phyloP scores from a whole-genome alignment of 2,113 vertebrate species.

The Origma solitaria region DNA sequence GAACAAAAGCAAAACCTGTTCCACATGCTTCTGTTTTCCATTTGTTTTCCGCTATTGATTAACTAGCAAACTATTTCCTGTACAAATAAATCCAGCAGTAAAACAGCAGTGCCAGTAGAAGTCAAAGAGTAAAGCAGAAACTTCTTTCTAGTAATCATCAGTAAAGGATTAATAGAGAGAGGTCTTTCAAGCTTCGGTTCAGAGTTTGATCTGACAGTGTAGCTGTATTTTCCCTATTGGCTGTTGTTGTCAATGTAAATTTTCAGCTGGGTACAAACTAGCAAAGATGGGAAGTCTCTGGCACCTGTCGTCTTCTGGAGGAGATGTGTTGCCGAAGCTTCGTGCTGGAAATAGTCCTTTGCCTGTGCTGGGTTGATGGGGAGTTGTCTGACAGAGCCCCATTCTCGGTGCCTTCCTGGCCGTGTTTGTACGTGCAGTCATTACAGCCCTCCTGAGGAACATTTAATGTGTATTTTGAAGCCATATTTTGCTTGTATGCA shows the following conservation, averaged over 20 bases:
- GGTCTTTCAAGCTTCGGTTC: not conserved
- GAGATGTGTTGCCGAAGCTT: rapidly evolving
- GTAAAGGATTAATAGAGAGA: not conserved
- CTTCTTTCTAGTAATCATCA: not conserved
- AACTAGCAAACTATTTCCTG: not conserved
- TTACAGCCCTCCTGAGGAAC: not conserved
- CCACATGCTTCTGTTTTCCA: not conserved
- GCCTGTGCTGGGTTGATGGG: not conserved
- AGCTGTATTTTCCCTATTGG: not conserved
- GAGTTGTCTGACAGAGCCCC: not conserved
- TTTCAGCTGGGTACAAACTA: not conserved
- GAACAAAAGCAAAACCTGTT: not conserved
- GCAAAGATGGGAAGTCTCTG: not conserved
- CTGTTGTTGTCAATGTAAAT: not conserved
- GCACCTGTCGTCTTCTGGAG: not conserved
- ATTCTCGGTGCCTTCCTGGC: not conserved
- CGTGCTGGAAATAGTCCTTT: not conserved
- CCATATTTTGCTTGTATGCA: not conserved
- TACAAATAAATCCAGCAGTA: not conserved
- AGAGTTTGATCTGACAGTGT: not conserved
- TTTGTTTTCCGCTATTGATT: constrained; percentile 16
- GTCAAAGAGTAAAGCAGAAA: not conserved
- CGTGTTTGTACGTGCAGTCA: rapidly evolving
- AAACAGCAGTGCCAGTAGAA: not conserved
- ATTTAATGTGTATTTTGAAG: not conserved